A percentile compares a stretch with the other conserved stretches of the same genome.
These are phyloP conservation scores for Diphyllodes magnificus DNA, from an alignment of 2,113 vertebrate species.

Conservation along the genomic window DNA sequence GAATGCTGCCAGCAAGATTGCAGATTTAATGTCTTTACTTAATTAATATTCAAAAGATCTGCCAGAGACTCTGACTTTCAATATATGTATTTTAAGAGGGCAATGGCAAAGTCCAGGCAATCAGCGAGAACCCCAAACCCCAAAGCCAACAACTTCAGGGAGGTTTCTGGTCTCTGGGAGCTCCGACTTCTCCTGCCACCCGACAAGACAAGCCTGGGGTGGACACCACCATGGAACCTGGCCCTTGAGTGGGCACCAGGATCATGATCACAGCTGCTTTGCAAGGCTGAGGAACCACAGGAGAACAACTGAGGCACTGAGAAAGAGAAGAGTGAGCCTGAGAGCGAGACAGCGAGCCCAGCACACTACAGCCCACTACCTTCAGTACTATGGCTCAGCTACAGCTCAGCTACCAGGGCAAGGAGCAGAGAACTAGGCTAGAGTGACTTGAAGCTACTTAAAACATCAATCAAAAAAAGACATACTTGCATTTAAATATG, in stretches of 20 bases:
- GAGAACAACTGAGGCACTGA: background rate
- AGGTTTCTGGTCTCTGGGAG: background rate
- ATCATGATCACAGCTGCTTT: slow-evolving; percentile 36
- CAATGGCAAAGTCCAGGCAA: background rate
- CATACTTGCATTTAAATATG: slow-evolving; percentile 86
- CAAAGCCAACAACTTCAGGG: background rate
- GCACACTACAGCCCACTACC: slow-evolving; percentile 62
- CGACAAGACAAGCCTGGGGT: background rate
- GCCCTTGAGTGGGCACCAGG: background rate
- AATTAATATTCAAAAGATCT: background rate
- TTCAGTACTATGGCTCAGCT: slow-evolving; percentile 63
- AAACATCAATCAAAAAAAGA: slow-evolving; percentile 71
- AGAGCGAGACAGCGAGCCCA: background rate
- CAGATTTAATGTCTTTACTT: background rate
- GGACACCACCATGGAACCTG: background rate
- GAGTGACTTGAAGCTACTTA: slow-evolving; percentile 66
- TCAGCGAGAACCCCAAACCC: background rate
- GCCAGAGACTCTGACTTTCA: background rate
- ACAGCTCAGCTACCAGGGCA: slow-evolving; percentile 48
- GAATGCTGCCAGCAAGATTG: background rate
- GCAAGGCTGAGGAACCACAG: slow-evolving; percentile 1
- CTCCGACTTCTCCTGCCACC: background rate
- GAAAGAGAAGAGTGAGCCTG: background rate
- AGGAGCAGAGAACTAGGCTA: slow-evolving; percentile 64
- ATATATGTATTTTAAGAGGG: background rate